These are phyloP conservation scores for Harmothoe impar DNA, from an alignment of 2,888 invertebrate genomes.

Conservation along the genomic window DNA sequence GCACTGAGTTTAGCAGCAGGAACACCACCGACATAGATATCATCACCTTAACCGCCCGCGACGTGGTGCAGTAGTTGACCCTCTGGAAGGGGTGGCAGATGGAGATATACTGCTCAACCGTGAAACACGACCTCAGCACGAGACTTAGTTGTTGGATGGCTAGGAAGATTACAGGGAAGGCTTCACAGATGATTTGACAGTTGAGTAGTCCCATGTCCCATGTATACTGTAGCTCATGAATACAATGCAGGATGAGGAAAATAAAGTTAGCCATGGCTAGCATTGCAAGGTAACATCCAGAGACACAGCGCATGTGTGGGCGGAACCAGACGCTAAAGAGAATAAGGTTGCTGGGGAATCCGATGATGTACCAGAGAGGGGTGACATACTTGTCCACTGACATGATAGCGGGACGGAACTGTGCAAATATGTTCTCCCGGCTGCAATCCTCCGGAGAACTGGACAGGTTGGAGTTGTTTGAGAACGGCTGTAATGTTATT, in stretches of 20 bases:
- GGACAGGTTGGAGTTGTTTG: neutral
- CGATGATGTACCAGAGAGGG: conserved; percentile 80
- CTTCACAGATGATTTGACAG: conserved; percentile 79
- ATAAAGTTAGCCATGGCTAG: conserved; percentile 81
- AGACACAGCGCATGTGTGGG: conserved; percentile 82
- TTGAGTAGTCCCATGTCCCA: conserved; percentile 77
- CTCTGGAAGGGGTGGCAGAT: conserved; percentile 82
- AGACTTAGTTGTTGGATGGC: conserved; percentile 81
- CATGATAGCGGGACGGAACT: conserved; percentile 67
- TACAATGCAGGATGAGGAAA: conserved; percentile 80
- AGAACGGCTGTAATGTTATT: neutral
- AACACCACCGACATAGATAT: conserved; percentile 74
- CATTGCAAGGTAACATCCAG: conserved; percentile 82
- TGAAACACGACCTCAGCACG: conserved; percentile 81
- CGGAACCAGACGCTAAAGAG: conserved; percentile 82
- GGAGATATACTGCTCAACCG: conserved; percentile 82
- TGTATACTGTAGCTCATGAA: conserved; percentile 78
- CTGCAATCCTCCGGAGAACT: neutral
- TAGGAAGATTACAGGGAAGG: conserved; percentile 79
- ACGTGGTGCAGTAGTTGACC: conserved; percentile 79
- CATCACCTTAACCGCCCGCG: conserved; percentile 78
- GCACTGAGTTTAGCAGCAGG: conserved; percentile 76
- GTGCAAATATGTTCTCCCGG: conserved; percentile 59
- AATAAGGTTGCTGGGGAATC: conserved; percentile 82
- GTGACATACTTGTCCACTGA: conserved; percentile 77